A percentile compares a stretch with the other conserved stretches of the same genome.
Evolutionary conservation across 2,113 vertebrate species (phyloP).

Genomic region (Equus przewalskii): DNA sequence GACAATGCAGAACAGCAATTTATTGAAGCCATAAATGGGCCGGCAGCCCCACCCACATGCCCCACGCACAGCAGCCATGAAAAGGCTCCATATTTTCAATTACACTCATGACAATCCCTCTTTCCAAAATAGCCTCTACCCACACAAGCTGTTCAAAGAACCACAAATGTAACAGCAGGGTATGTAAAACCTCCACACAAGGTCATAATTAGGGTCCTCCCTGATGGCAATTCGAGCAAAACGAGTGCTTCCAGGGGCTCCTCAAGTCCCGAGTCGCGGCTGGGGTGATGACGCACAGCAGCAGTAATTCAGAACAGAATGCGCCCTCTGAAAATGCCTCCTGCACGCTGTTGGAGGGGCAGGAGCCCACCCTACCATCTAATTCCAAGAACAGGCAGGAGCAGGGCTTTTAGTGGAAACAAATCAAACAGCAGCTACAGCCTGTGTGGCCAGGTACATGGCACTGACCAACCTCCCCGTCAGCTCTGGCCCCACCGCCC

Average conservation of each 20-base stretch:
- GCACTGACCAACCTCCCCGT: not conserved
- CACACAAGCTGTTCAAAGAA: not conserved
- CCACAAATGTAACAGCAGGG: not conserved
- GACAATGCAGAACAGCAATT: not conserved
- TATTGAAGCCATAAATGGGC: fast-evolving
- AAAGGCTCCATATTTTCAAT: not conserved
- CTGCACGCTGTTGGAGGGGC: not conserved
- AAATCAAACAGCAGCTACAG: not conserved
- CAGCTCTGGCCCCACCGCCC: fast-evolving
- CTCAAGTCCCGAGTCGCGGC: not conserved
- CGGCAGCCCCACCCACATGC: not conserved
- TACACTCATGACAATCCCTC: not conserved
- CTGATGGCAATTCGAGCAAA: not conserved
- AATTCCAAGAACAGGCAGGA: not conserved
- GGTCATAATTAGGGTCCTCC: not conserved
- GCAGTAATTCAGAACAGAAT: not conserved
- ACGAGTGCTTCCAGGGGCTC: fast-evolving
- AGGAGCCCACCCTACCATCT: not conserved
- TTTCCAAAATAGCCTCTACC: conserved; percentile 11
- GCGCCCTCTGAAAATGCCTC: not conserved
- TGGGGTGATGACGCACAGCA: fast-evolving
- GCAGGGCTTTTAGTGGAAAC: not conserved
- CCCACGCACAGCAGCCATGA: not conserved
- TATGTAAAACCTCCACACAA: not conserved
- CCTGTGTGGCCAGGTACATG: fast-evolving